Base-by-base conservation (phyloP, 92 coral and sea anemone genomes). In the Hydrozoanthus gracilis region DNA sequence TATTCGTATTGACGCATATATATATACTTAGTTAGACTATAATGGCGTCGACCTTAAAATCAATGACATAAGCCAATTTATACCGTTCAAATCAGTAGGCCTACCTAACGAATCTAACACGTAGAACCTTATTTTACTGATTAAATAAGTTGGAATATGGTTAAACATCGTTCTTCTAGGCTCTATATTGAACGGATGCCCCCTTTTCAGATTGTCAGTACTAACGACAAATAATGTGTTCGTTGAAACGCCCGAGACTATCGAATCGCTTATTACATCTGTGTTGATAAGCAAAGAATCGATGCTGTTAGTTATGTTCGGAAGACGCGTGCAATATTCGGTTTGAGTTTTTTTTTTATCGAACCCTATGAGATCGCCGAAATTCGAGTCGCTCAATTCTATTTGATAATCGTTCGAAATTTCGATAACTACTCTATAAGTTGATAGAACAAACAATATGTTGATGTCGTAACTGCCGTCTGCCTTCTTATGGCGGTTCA, bases 201-300 rank as follows among this genome's bases (percentile, higher is more conserved):
- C 58, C 58, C 58, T 52, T 52, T 52, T 68, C 39, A 16, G 6
- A n/a, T 5, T 3, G 46, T 18, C 5, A n/a, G 73, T n/a, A 14
- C 18, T 35, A n/a, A n/a, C 73, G 13, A 4, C 7, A 9, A 68
- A 68, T 10, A 68, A 27, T 3, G 73, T 68, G 39, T 68, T 68
- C 6, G 39, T 17, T 2, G 73, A 0, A 16, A 52, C n/a, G 66
- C 64, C 67, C 0, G 27, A 17, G 8, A 52, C 58, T 5, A 55
- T 78, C 46, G 20, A 15, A 8, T 68, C 73, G 44, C 46, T 51
- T 60, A 52, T 39, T 4, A 78, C 7, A 44, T 52, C 55, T 47
- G 60, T 20, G 39, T 68, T 68, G 73, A 68, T 68, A 8, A 17
- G 73, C 39, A 68, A 68, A n/a, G 73, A 68, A 35, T 68, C 73